A percentile compares a stretch with the other conserved stretches of the same genome.
These are phyloP conservation scores for Agrotis ipsilon DNA, from an alignment of 2,888 invertebrate species.

Conservation along the genomic window DNA sequence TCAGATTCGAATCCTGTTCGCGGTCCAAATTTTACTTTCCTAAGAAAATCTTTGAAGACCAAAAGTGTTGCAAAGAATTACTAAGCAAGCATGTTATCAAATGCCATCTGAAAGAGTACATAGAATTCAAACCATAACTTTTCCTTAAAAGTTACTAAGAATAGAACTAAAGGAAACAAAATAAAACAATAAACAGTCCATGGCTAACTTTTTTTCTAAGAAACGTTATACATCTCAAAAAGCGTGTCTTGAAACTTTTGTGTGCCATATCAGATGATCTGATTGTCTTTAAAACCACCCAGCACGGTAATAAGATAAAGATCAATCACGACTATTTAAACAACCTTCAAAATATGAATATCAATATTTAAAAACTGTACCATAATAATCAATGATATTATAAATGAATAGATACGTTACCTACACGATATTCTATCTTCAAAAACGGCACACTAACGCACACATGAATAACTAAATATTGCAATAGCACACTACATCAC, in stretches of 20 bases:
- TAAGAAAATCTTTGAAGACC: no score
- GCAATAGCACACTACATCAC: no score
- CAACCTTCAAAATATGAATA: slow-evolving; percentile 40
- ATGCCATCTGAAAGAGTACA: slow-evolving; percentile 21
- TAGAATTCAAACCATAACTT: slow-evolving; percentile 12
- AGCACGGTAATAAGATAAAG: slow-evolving; percentile 27
- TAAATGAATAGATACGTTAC: no score
- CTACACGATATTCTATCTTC: no score
- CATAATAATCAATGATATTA: no score
- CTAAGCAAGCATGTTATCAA: slow-evolving; percentile 15
- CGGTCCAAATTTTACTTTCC: no score
- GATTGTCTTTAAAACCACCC: slow-evolving; percentile 27
- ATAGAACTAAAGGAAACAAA: slow-evolving; percentile 12
- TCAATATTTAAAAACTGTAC: slow-evolving; percentile 14
- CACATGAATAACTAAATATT: no score
- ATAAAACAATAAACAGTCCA: slow-evolving; percentile 8
- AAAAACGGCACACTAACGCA: no score
- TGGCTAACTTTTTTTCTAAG: slow-evolving; percentile 30
- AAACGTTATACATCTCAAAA: slow-evolving; percentile 25
- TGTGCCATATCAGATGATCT: slow-evolving; percentile 42
- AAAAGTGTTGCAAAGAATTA: slow-evolving; percentile 6
- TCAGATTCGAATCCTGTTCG: no score
- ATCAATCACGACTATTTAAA: slow-evolving; percentile 39
- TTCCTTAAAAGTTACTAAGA: slow-evolving; percentile 28
- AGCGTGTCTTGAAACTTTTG: slow-evolving; percentile 1